These are phyloP conservation scores for Pteromalus puparum DNA, from an alignment of 1,140 invertebrate genomes.

Conservation along the genomic window DNA sequence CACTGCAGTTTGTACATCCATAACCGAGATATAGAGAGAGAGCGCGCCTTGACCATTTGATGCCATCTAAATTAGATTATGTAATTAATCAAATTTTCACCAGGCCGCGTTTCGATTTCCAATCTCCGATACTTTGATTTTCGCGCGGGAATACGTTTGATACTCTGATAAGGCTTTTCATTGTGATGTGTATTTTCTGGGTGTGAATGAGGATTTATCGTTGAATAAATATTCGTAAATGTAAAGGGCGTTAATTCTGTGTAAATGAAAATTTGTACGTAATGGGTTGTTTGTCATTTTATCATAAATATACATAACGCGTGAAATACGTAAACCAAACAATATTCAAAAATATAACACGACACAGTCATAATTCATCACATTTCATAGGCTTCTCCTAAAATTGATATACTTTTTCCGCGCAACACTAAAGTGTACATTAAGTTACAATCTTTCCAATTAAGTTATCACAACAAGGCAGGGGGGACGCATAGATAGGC, in stretches of 20 bases:
- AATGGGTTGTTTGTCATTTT: too few relatives aligned
- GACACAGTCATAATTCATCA: too few relatives aligned
- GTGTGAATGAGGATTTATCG: too few relatives aligned
- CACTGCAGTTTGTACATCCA: background rate
- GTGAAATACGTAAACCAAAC: too few relatives aligned
- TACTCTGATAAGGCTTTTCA: too few relatives aligned
- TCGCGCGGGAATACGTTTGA: background rate
- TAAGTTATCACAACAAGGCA: background rate
- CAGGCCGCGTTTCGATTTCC: background rate
- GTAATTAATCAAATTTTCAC: conserved; percentile 21
- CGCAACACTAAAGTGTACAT: background rate
- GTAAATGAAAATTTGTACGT: too few relatives aligned
- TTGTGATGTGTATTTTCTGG: too few relatives aligned
- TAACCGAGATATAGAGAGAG: background rate
- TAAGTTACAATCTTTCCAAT: background rate
- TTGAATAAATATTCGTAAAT: too few relatives aligned
- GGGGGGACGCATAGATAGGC: background rate
- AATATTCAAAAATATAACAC: too few relatives aligned
- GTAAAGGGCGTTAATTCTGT: too few relatives aligned
- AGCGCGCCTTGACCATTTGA: background rate
- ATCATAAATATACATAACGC: too few relatives aligned
- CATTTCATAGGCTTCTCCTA: too few relatives aligned
- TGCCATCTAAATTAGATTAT: conserved; percentile 12
- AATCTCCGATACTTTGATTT: background rate
- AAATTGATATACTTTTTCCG: background rate